Percentiles rank a stretch among this genome's conserved stretches.
These are phyloP conservation scores for Oncorhynchus mykiss DNA, from an alignment of 2,113 vertebrate species.

Conservation along the genomic window DNA sequence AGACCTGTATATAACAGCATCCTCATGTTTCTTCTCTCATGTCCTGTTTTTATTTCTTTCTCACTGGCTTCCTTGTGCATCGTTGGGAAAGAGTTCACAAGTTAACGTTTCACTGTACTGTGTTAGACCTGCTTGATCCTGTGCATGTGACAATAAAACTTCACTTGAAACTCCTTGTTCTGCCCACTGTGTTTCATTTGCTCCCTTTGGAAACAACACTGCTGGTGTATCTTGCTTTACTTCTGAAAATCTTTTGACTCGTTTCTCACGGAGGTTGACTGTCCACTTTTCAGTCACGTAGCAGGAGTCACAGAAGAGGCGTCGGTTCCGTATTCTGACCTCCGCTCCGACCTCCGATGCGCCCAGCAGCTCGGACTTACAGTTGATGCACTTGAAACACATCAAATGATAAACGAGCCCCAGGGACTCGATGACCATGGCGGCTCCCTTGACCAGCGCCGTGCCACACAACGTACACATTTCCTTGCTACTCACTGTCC, in stretches of 20 bases:
- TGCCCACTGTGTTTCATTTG: no score
- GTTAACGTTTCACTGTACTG: no score
- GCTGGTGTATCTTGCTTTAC: no score
- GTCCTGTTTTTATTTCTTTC: no score
- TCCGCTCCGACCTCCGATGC: conserved; percentile 90
- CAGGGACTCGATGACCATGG: conserved; percentile 99
- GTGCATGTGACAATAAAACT: no score
- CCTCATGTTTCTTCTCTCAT: no score
- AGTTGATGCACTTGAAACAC: conserved; percentile 96
- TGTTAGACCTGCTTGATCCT: no score
- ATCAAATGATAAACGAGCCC: conserved; percentile 99
- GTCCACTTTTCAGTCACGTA: conserved; percentile 95
- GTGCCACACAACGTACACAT: conserved; percentile 92
- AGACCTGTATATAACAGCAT: no score
- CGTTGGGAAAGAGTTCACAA: no score
- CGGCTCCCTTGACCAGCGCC: conserved; percentile 96
- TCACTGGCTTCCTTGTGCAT: no score
- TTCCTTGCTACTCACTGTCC: conserved; percentile 99
- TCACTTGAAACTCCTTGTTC: no score
- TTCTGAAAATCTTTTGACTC: conserved; percentile 12
- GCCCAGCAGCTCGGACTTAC: conserved; percentile 80
- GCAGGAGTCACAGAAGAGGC: conserved; percentile 95
- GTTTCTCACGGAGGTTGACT: conserved; percentile 89
- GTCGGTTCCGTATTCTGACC: conserved; percentile 93
- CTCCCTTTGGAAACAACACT: no score